These are phyloP conservation scores for Watsonalla binaria DNA, from an alignment of 2,888 invertebrate genomes.

Conservation along the genomic window DNA sequence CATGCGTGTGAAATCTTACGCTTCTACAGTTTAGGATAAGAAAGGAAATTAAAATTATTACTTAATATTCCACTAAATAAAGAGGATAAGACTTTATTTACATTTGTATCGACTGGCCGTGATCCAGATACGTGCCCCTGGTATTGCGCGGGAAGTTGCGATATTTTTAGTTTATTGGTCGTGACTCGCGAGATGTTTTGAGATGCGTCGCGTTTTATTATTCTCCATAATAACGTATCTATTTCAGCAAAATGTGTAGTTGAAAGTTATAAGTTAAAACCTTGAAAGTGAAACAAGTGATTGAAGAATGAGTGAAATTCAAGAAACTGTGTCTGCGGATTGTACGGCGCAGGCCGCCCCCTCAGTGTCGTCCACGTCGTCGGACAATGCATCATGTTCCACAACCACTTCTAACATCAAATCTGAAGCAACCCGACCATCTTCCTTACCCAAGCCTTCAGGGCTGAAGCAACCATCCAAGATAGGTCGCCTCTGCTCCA, in stretches of 20 bases:
- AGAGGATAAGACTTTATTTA: constrained; percentile 38
- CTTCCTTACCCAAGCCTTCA: constrained; percentile 76
- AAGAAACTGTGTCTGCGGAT: constrained; percentile 41
- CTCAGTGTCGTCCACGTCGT: constrained; percentile 50
- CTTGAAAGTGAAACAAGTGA: constrained; percentile 38
- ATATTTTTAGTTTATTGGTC: constrained; percentile 71
- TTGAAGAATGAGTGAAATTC: constrained; percentile 61
- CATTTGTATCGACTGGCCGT: constrained; percentile 64
- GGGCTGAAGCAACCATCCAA: constrained; percentile 82
- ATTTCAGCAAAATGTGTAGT: constrained; percentile 29
- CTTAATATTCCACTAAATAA: background rate
- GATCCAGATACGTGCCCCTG: constrained; percentile 72
- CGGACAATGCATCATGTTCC: constrained; percentile 50
- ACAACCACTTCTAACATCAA: constrained; percentile 45
- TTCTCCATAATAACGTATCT: constrained; percentile 22
- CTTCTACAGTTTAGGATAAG: constrained; percentile 11
- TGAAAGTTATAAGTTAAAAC: constrained; percentile 24
- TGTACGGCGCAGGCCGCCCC: constrained; percentile 35
- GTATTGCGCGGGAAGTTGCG: constrained; percentile 73
- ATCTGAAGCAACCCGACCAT: constrained; percentile 49
- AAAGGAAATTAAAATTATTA: background rate
- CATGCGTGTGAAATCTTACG: constrained; percentile 11
- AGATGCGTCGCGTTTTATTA: constrained; percentile 43
- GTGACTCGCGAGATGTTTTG: constrained; percentile 51
- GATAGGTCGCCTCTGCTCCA: constrained; percentile 82